These are phyloP conservation scores for Cynopterus sphinx DNA, from an alignment of 2,797 vertebrate species.

Conservation along the genomic window DNA sequence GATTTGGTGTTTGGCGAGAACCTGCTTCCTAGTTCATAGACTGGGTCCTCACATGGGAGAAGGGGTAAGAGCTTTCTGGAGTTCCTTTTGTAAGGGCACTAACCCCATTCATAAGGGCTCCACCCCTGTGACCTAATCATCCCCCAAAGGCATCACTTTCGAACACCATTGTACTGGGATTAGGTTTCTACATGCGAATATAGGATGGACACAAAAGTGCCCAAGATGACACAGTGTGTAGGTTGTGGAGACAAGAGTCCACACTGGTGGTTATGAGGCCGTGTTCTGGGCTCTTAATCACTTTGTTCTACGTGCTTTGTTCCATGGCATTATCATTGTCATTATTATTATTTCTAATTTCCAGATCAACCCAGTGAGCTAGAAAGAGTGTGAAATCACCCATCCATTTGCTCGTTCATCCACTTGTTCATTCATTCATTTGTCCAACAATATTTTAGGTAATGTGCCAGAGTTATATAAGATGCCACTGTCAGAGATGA, in stretches of 20 bases:
- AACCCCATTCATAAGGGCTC: not conserved
- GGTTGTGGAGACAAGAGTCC: not conserved
- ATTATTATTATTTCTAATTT: not conserved
- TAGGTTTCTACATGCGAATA: not conserved
- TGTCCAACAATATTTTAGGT: not conserved
- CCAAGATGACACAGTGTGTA: no score
- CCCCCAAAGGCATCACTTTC: not conserved
- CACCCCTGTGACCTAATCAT: not conserved
- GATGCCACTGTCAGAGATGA: not conserved
- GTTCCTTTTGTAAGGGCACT: not conserved
- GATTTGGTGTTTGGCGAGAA: not conserved
- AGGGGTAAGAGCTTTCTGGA: not conserved
- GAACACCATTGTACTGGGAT: not conserved
- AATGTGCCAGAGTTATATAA: no score
- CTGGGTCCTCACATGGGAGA: not conserved
- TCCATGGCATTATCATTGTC: not conserved
- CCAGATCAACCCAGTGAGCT: not conserved
- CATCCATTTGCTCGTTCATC: not conserved
- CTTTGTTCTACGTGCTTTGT: not conserved
- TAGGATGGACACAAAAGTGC: not conserved
- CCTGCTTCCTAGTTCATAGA: not conserved
- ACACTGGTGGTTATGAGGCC: not conserved
- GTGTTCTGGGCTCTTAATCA: not conserved
- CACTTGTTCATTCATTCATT: not conserved
- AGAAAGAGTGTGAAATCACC: not conserved